These are phyloP conservation scores for Drepana arcuata DNA, from an alignment of 1,140 invertebrate genomes.

Conservation along the genomic window DNA sequence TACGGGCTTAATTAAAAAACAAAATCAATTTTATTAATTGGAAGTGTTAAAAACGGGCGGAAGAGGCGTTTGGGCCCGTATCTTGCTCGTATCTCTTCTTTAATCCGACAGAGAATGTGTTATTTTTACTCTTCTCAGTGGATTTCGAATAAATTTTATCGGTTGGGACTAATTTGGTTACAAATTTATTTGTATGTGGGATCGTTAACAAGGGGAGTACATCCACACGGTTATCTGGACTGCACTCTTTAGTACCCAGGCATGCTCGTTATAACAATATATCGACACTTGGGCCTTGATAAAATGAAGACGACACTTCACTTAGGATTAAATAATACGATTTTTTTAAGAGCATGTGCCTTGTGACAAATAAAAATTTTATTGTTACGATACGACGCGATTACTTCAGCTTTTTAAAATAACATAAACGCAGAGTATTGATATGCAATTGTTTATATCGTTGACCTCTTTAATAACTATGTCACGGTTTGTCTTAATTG, in stretches of 20 bases:
- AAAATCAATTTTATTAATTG: constrained; percentile 72
- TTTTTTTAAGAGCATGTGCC: constrained; percentile 31
- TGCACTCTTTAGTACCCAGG: constrained; percentile 57
- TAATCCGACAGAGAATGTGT: constrained; percentile 69
- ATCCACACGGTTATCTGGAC: constrained; percentile 57
- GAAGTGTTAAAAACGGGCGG: constrained; percentile 71
- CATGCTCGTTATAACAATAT: constrained; percentile 64
- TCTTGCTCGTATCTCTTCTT: constrained; percentile 66
- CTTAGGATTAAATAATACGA: constrained; percentile 68
- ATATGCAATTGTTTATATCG: constrained; percentile 45
- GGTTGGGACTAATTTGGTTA: constrained; percentile 69
- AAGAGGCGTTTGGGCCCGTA: constrained; percentile 54
- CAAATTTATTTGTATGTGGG: constrained; percentile 68
- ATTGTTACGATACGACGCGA: constrained; percentile 32
- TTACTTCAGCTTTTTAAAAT: constrained; percentile 23
- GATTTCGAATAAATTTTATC: constrained; percentile 71
- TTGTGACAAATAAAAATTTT: constrained; percentile 50
- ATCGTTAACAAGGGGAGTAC: constrained; percentile 67
- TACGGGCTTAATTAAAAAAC: constrained; percentile 68
- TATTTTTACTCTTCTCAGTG: constrained; percentile 67
- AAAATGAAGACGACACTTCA: constrained; percentile 65
- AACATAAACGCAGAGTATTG: constrained; percentile 26
- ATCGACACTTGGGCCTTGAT: constrained; percentile 62
- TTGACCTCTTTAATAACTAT: constrained; percentile 47
- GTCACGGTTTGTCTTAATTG: constrained; percentile 35